phyloP scores from a whole-genome alignment of 2,113 vertebrate species.

The Bagarius yarrelli region DNA sequence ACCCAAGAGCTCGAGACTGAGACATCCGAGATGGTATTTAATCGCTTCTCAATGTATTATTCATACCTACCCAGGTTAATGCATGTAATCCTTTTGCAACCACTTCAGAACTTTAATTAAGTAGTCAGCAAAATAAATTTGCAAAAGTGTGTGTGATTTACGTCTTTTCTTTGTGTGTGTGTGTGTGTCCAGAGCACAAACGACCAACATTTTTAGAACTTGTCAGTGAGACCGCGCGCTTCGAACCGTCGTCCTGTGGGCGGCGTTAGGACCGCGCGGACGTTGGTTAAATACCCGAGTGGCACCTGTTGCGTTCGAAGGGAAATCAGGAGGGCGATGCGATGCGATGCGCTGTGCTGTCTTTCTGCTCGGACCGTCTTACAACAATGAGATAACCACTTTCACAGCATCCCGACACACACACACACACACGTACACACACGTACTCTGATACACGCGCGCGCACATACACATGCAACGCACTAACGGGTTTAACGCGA shows the following conservation, averaged over 20 bases:
- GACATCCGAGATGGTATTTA: constrained; percentile 67
- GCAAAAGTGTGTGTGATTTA: not conserved
- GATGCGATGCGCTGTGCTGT: not conserved
- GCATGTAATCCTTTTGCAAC: constrained; percentile 66
- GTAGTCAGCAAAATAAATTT: constrained; percentile 15
- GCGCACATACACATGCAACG: not conserved
- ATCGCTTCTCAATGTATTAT: constrained; percentile 70
- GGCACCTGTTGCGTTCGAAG: constrained; percentile 67
- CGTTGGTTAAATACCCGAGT: constrained; percentile 59
- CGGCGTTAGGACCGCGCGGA: constrained; percentile 51
- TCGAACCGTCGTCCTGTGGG: not conserved
- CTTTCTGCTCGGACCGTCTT: not conserved
- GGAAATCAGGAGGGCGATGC: constrained; percentile 42
- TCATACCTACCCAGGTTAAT: constrained; percentile 63
- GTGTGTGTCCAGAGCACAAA: not conserved
- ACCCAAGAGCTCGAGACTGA: constrained; percentile 57
- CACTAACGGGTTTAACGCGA: not conserved
- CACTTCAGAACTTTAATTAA: constrained; percentile 74
- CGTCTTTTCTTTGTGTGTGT: too few species aligned
- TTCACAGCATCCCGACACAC: not conserved
- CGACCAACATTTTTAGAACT: not conserved
- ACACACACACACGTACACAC: not conserved
- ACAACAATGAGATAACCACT: not conserved
- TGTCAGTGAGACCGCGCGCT: not conserved
- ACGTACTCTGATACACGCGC: too few species aligned